phyloP scores from a whole-genome alignment of 2,797 vertebrate genomes.

The Mycteria americana region DNA sequence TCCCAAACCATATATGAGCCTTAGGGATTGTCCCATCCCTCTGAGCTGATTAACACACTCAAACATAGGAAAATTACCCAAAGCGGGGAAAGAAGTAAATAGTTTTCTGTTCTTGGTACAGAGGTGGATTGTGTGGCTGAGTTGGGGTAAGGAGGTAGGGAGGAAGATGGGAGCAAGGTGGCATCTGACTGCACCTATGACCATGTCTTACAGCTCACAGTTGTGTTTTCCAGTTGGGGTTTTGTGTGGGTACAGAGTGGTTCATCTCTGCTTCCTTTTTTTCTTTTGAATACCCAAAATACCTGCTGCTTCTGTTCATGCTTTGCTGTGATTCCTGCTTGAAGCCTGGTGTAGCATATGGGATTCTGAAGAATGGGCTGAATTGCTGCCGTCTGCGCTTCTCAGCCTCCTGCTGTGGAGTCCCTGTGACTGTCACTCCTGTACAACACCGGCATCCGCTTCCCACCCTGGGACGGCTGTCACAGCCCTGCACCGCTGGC shows the following conservation, averaged over 20 bases:
- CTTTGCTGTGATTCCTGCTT: not conserved
- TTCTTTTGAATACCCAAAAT: not conserved
- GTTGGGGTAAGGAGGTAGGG: not conserved
- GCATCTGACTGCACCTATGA: not conserved
- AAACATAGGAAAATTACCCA: not conserved
- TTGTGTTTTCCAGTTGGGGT: not conserved
- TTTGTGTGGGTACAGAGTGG: not conserved
- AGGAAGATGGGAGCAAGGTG: not conserved
- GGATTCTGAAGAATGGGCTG: not conserved
- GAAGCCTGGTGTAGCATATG: not conserved
- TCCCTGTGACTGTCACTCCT: fast-evolving
- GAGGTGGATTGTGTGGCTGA: not conserved
- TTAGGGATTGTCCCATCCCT: not conserved
- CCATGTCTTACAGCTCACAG: not conserved
- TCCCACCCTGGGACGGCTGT: not conserved
- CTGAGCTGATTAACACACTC: not conserved
- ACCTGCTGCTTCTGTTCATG: not conserved
- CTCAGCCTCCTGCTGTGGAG: not conserved
- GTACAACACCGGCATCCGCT: fast-evolving
- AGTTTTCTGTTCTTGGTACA: not conserved
- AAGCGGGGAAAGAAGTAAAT: fast-evolving
- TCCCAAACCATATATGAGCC: not conserved
- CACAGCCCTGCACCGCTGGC: fast-evolving
- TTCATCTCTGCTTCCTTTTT: not conserved
- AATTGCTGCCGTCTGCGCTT: not conserved